Conservation (phyloP, 2,888 invertebrate species). For the Rhingia campestris region DNA sequence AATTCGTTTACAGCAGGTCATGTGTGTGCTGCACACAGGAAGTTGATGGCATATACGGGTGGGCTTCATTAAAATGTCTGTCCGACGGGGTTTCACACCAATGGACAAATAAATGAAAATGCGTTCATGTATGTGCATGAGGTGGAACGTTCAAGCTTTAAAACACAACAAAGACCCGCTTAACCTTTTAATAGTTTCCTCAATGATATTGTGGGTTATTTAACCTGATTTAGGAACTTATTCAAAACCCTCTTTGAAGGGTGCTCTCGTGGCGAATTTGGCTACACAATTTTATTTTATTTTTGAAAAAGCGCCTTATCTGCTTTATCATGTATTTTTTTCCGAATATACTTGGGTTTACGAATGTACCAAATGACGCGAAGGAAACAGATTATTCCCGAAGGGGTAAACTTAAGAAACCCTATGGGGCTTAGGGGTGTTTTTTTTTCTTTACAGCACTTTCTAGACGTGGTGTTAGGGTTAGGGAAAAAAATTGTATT, state of each 20-base stretch:
- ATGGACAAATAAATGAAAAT: no score
- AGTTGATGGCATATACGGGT: conserved; percentile 41
- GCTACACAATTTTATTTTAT: conserved; percentile 5
- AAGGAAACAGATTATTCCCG: conserved; percentile 34
- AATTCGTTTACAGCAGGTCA: conserved; percentile 17
- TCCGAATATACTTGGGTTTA: background rate
- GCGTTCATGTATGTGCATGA: background rate
- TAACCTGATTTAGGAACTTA: conserved; percentile 26
- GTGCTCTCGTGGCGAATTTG: conserved; percentile 35
- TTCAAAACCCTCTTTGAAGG: conserved; percentile 28
- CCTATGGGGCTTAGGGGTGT: conserved; percentile 23
- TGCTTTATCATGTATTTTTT: conserved; percentile 19
- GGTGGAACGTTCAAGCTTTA: background rate
- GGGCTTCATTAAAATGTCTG: conserved; percentile 49
- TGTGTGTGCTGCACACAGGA: conserved; percentile 33
- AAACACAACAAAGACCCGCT: background rate
- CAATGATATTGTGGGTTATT: conserved; percentile 12
- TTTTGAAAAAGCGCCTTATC: conserved; percentile 19
- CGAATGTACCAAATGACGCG: conserved; percentile 8
- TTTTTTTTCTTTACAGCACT: conserved; percentile 7
- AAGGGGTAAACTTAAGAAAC: conserved; percentile 50
- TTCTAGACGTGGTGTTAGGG: background rate
- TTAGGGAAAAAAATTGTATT: conserved; percentile 28
- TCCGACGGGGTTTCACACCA: conserved; percentile 1
- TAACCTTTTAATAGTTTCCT: conserved; percentile 19